Evolutionary conservation across 2,888 invertebrate species (phyloP), one percentile per base, ranked within the genome.

Genomic region (Thera obeliscata): DNA sequence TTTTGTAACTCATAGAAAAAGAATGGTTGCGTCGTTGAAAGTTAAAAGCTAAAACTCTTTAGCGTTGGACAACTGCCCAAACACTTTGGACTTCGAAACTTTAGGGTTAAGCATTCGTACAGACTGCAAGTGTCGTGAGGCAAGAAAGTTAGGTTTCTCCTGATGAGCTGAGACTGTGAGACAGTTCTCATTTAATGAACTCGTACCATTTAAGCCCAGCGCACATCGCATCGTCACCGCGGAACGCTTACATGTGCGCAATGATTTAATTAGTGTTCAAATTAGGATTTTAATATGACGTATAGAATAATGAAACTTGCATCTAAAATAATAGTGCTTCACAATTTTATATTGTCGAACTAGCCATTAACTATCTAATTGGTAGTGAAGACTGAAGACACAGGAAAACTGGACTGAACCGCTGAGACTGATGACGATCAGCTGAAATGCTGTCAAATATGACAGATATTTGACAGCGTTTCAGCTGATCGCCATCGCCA

Each of bases 1-100:
- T n/a, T 38, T 55, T 11, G 36, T 46, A 55, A 55, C 55, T 36
- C n/a, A 54, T 35, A 11, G 55, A 50, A 33, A 52, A 52, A 64
- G 63, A 66, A 57, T 33, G 43, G 12, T 54, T 50, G 58, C 52
- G 52, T 50, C 67, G 61, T 64, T 65, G 8, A 54, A 59, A 59
- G 56, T 56, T 43, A 36, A 66, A 61, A 66, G 41, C 66, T 62
- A 61, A 22, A 66, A 52, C 59, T 55, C 60, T 63, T 56, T 38
- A 64, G 35, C 52, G 60, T 64, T 64, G 64, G 60, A 52, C 56
- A 67, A 64, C 56, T 67, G 67, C 67, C 63, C 59, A 60, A 60
- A 66, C 61, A 64, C 60, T 64, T 61, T 67, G 36, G 36, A 61
- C 52, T 64, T 52, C 48, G n/a, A 36, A 54, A 64, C 41, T 59